Conservation (phyloP, 2,113 vertebrate species). For the Protomyctophum bolini region DNA sequence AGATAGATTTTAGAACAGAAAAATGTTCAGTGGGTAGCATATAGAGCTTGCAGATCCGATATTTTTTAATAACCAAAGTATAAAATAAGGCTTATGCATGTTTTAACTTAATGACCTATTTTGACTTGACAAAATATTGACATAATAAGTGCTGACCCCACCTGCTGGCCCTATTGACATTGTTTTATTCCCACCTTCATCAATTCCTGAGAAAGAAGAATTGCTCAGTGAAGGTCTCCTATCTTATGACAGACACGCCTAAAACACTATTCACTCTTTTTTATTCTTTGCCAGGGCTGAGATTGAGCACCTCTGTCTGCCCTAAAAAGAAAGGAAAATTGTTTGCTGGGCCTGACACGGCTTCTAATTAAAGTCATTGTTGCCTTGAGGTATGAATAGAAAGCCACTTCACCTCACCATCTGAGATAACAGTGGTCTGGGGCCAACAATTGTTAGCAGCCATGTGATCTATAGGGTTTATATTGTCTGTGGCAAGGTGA, state of each 20-base stretch:
- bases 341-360: conserved; percentile 38
- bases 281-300: conserved; percentile 16
- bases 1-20: too few species aligned
- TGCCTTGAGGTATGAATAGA: conserved; percentile 55
- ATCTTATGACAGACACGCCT: conserved; percentile 9
- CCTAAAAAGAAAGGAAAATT: conserved; percentile 36
- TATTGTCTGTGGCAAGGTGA: conserved; percentile 50
- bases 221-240: conserved; percentile 16
- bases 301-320: conserved; percentile 33
- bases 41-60: too few species aligned
- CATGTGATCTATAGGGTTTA: conserved; percentile 63
- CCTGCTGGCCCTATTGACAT: background rate
- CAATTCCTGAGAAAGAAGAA: conserved; percentile 5
- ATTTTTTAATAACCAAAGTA: too few species aligned
- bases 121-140: background rate
- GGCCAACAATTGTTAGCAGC: conserved; percentile 52
- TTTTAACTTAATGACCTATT: conserved; percentile 19
- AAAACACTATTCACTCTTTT: background rate
- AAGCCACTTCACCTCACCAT: conserved; percentile 55
- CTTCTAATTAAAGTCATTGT: conserved; percentile 67
- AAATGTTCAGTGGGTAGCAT: too few species aligned
- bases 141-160: conserved; percentile 6
- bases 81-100: too few species aligned
- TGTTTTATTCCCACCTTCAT: conserved; percentile 2
- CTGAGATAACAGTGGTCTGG: conserved; percentile 58